Evolutionary conservation across 2,797 vertebrate species (phyloP).

Genomic region (Danio aesculapii): DNA sequence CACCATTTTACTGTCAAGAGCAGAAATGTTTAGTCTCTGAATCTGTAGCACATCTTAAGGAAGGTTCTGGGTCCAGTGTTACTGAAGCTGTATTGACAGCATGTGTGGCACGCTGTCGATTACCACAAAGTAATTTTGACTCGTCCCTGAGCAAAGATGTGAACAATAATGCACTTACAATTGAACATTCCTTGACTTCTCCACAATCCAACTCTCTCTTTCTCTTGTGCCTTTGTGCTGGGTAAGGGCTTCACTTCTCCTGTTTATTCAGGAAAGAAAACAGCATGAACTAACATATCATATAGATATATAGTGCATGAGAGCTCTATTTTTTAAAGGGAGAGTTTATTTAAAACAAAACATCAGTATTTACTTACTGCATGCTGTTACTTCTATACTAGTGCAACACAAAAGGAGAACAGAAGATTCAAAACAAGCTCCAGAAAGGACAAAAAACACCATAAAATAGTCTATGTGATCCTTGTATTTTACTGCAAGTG

Average conservation of each 20-base stretch:
- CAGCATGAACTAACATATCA: neutral
- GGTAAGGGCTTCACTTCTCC: neutral
- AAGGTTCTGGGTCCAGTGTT: neutral
- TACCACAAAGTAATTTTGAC: slow-evolving; percentile 1
- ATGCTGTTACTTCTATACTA: no score
- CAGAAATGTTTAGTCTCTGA: neutral
- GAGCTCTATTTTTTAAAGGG: neutral
- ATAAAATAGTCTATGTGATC: neutral
- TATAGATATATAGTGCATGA: neutral
- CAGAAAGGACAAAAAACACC: neutral
- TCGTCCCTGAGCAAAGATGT: neutral
- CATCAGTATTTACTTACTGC: neutral
- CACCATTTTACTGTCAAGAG: no score
- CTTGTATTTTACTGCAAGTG: neutral
- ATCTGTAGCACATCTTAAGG: neutral
- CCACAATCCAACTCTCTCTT: neutral
- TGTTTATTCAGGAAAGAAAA: neutral
- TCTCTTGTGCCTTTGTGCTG: neutral
- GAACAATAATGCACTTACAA: slow-evolving; percentile 1
- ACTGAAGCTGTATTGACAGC: neutral
- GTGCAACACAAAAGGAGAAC: neutral
- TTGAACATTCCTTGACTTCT: slow-evolving; percentile 6
- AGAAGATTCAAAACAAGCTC: neutral
- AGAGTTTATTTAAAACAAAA: neutral
- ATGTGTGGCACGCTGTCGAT: neutral